Base-by-base conservation (phyloP, 2,113 vertebrate genomes). In the Psittacara wagleri region DNA sequence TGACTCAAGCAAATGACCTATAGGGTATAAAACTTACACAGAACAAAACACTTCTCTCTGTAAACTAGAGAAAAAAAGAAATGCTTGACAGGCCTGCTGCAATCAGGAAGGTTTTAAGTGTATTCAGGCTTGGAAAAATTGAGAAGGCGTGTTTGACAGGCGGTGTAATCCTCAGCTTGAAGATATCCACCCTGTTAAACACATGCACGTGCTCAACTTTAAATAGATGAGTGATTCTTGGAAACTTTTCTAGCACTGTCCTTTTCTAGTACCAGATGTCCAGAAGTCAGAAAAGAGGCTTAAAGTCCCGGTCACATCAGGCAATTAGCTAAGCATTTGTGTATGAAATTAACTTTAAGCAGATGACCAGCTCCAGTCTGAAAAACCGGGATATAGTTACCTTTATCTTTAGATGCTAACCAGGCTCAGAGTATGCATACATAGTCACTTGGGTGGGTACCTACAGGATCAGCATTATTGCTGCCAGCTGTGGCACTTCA, bases 101-200 rank as follows among this genome's bases (percentile, higher is more conserved):
- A 5, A 3, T 35, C 43, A 13, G 55, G 64, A 84, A 68, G 43
- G 39, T 48, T 91, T 86, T 48, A 75, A 78, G 24, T 5, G 4
- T 84, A 20, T 82, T 89, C 77, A 43, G 80, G 52, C 80, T 64
- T 82, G 95, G 94, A 95, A 95, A 97, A 91, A 78, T 9, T 89
- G 73, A 89, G 95, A 64, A 68, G 51, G 43, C 29, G 2, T 69
- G 9, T 95, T 86, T 95, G 91, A 94, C 69, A 94, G 46, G 14
- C 80, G 67, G 9, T 55, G 33, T 95, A 84, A 94, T 86, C 88
- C 80, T 78, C 80, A 61, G 66, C 20, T 79, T 92, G 92, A 91
- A 82, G 83, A 75, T 82, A 95, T 68, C 77, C 89, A 75, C 76
- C 39, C 64, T 44, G 76, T 33, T 69, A 43, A 80, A 83, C 35